Base-by-base conservation (phyloP, 2,888 invertebrate species). In the Leucophora obtusa region DNA sequence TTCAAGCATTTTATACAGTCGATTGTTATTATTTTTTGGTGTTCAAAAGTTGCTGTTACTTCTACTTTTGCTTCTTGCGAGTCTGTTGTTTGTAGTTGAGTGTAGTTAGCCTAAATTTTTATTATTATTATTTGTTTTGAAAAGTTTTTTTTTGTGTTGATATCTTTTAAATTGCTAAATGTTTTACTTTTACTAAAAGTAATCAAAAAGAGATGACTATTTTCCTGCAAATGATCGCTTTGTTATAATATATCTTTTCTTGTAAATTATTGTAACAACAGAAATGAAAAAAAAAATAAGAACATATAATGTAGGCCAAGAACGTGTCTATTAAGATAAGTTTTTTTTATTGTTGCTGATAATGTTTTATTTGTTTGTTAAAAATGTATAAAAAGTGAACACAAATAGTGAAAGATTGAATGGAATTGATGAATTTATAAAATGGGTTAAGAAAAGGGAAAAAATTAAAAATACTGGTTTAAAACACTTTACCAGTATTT, bases 321-420 rank as follows among this genome's bases (percentile, higher is more conserved):
- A 80, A 80, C 75, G 71, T 80, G 79, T 76, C 79, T 75, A 76
- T 80, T 80, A 69, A 72, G 75, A 68, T 72, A 68, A 70, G 35
- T 78, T 65, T 59, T 75, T 28, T 2, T 56, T 35, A 28, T 33
- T 71, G 4, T 53, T 62, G n/a, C n/a, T 6, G 43, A n/a, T 47
- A n/a, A 47, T 47, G 43, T 6, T 47, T 47, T 47, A 47, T 47
- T 47, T 47, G 43, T 38, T 38, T 47, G n/a, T 7, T 5, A 47
- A 5, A 47, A n/a, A 1, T 47, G 4, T n/a, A 47, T 4, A 47
- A n/a, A 47, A 47, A 47, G n/a, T 14, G n/a, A 38, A 11, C 11
- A 38, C 43, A 47, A 14, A 5, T 47, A 47, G 43, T 47, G n/a
- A 38, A 35, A 38, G 11, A 38, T 11, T 38, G 38, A 38, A 38